Evolutionary conservation across 2,888 invertebrate genomes (phyloP).

Genomic region (Atherix ibis): DNA sequence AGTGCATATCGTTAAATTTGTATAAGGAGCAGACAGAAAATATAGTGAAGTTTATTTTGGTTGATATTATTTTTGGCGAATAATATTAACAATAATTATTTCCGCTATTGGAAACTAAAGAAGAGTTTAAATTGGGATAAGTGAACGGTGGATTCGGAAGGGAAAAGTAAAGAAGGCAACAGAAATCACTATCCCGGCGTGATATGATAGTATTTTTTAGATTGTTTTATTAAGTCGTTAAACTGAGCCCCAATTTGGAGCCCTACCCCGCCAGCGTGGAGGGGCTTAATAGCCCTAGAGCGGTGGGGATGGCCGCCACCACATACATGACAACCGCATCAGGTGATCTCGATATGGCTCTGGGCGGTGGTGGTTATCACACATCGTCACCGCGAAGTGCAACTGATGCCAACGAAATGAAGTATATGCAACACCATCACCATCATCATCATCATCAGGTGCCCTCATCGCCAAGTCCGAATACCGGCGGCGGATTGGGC

Average conservation of each 20-base stretch:
- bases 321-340: conserved; percentile 86
- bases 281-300: conserved; percentile 41
- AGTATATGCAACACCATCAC: conserved; percentile 78
- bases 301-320: conserved; percentile 88
- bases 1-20: too few relatives aligned
- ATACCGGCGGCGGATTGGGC: conserved; percentile 35
- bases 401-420: conserved; percentile 83
- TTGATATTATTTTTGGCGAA: too few relatives aligned
- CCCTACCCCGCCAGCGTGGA: conserved; percentile 38
- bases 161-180: too few relatives aligned
- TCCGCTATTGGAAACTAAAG: too few relatives aligned
- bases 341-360: conserved; percentile 55
- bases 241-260: conserved; percentile 37
- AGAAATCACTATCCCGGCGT: too few relatives aligned
- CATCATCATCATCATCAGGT: conserved; percentile 64
- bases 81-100: too few relatives aligned
- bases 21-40: too few relatives aligned
- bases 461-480: conserved; percentile 48
- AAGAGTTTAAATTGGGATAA: too few relatives aligned
- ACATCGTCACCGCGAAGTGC: conserved; percentile 66
- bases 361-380: conserved; percentile 70
- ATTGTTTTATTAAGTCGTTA: conserved; percentile 28
- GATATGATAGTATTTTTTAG: conserved; percentile 26
- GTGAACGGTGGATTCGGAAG: too few relatives aligned
- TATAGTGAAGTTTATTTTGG: too few relatives aligned